Evolutionary conservation across 2,888 invertebrate species (phyloP), one percentile per base, ranked within the genome.

Genomic region (Acronicta aceris): DNA sequence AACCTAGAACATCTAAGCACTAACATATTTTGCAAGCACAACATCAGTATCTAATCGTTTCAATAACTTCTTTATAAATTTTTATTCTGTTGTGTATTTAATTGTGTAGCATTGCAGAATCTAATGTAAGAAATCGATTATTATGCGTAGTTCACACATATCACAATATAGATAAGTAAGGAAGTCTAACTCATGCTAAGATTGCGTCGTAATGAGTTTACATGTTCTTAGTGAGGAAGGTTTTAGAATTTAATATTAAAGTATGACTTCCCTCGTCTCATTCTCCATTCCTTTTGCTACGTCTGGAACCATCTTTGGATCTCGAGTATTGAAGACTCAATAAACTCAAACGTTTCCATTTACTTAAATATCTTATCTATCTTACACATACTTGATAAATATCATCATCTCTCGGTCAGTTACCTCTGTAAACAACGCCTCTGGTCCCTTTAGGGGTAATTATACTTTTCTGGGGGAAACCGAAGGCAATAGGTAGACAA

Each of bases 101-200:
- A 72, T 69, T 68, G 53, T 54, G 62, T 61, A 57, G 55, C 59
- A n/a, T 51, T 48, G 68, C 30, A 59, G 43, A 55, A 21, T 57
- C 12, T 54, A 61, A 50, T 54, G 54, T 51, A 74, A 42, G 51
- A 57, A 42, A 61, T 61, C 43, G 53, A 61, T 69, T 68, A 61
- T 68, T 25, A 69, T 51, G 61, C 70, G 51, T 57, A 40, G 47
- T 68, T 57, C 41, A 68, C 60, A 50, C 41, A 12, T 33, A 62
- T 1, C 50, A 57, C 41, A 13, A 42, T 38, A 51, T 30, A 54
- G 43, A 43, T 42, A 47, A 45, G 33, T 15, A 15, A 53, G 30
- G 56, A 54, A 68, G 53, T 38, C n/a, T 45, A 27, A 74, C 47
- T 54, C 17, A 36, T 27, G n/a, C n/a, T n/a, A n/a, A 15, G 2